Conservation (phyloP, 2,797 vertebrate genomes). For the Mareca strepera region DNA sequence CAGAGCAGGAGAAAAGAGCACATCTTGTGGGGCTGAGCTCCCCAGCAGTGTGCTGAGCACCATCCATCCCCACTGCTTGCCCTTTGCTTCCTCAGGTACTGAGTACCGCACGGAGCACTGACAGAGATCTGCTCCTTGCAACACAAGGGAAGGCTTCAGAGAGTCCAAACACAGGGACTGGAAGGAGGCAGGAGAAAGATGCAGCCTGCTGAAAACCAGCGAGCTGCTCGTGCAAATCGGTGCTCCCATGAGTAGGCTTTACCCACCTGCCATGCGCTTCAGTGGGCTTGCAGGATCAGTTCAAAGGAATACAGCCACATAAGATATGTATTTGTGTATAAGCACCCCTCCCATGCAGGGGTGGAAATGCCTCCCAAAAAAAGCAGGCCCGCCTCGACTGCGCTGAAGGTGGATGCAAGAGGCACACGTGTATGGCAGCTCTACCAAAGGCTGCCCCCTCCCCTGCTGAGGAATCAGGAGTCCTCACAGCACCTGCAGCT, state of each 20-base stretch:
- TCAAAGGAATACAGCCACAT: constrained; percentile 5
- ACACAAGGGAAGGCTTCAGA: background rate
- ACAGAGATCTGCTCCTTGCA: background rate
- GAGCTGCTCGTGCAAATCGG: background rate
- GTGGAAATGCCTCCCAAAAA: background rate
- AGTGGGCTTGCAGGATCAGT: background rate
- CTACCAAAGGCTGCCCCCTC: background rate
- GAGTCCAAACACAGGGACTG: background rate
- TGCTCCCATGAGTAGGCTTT: background rate
- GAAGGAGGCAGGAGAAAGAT: background rate
- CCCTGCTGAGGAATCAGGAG: background rate
- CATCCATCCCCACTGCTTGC: background rate
- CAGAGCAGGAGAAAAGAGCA: background rate
- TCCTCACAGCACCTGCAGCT: background rate
- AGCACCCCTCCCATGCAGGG: background rate
- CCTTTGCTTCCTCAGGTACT: background rate
- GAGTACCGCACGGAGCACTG: background rate
- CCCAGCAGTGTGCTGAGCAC: background rate
- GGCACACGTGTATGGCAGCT: background rate
- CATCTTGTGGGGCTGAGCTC: background rate
- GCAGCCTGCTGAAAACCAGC: background rate
- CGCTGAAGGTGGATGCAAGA: background rate
- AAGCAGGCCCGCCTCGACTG: background rate
- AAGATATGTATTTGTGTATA: background rate
- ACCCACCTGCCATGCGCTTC: background rate